These are phyloP conservation scores for Karalla daura DNA, from an alignment of 2,797 vertebrate species.

Conservation along the genomic window DNA sequence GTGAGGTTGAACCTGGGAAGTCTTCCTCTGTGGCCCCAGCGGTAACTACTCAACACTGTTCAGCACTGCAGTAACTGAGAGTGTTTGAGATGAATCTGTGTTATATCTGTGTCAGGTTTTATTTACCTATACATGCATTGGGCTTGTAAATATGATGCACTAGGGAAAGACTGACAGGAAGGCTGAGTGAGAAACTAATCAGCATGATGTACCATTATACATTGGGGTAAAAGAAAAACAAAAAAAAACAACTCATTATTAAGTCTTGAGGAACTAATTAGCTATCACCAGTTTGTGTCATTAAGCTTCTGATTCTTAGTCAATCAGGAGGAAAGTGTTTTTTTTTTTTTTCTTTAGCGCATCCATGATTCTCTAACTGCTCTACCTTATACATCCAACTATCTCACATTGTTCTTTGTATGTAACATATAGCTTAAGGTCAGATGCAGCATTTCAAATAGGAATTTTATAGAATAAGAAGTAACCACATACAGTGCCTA, in stretches of 20 bases:
- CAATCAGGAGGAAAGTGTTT: not conserved
- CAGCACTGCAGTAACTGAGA: too few species aligned
- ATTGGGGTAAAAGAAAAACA: not conserved
- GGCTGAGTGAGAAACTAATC: not conserved
- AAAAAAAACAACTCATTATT: not conserved
- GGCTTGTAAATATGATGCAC: too few species aligned
- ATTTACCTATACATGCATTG: too few species aligned
- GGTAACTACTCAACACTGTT: too few species aligned
- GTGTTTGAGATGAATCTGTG: too few species aligned
- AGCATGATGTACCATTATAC: not conserved
- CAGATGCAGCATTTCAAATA: not conserved
- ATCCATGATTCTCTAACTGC: not conserved
- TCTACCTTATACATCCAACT: not conserved
- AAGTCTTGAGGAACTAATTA: not conserved
- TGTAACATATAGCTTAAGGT: not conserved
- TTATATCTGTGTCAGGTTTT: too few species aligned
- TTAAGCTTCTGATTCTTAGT: not conserved
- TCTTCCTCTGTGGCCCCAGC: too few species aligned
- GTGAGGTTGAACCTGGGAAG: too few species aligned
- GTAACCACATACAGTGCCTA: not conserved
- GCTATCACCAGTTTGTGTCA: not conserved
- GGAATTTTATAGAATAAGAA: not conserved
- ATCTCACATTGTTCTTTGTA: not conserved
- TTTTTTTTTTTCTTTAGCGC: too few species aligned
- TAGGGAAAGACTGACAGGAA: not conserved